These are phyloP conservation scores for Helobdella robusta DNA, from an alignment of 2,888 invertebrate species.

Conservation along the genomic window DNA sequence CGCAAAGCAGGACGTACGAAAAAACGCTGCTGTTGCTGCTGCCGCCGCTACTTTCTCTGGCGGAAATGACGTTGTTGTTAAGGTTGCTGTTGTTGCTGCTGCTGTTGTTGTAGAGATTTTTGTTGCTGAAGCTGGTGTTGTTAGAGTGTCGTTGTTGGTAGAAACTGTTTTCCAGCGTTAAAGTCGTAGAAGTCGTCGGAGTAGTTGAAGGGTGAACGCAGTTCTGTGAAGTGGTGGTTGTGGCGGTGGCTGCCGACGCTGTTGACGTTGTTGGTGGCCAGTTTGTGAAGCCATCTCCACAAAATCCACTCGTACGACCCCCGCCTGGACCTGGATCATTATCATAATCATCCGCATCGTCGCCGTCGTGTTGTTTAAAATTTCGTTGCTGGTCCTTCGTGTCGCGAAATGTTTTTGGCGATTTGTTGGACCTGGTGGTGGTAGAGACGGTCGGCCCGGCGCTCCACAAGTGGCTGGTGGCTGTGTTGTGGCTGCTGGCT, in stretches of 20 bases:
- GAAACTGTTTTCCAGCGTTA: background rate
- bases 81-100: no score
- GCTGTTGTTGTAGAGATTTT: no score
- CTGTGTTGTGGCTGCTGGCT: no score
- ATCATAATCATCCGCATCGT: background rate
- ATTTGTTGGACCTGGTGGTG: background rate
- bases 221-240: background rate
- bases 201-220: background rate
- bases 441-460: background rate
- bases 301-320: background rate
- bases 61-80: no score
- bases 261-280: slow-evolving; percentile 15
- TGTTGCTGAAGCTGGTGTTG: background rate
- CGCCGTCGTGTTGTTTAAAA: no score
- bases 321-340: background rate
- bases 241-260: background rate
- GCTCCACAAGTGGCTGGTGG: no score
- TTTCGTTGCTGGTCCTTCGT: no score
- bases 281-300: slow-evolving; percentile 4
- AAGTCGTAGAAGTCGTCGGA: background rate
- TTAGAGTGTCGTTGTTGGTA: slow-evolving; percentile 1
- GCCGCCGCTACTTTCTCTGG: background rate
- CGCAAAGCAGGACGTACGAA: slow-evolving; percentile 40
- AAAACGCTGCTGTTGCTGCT: slow-evolving; percentile 26
- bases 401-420: no score